These are phyloP conservation scores for Hypotaenidia philippensis DNA, from an alignment of 2,797 vertebrate species.

Conservation along the genomic window DNA sequence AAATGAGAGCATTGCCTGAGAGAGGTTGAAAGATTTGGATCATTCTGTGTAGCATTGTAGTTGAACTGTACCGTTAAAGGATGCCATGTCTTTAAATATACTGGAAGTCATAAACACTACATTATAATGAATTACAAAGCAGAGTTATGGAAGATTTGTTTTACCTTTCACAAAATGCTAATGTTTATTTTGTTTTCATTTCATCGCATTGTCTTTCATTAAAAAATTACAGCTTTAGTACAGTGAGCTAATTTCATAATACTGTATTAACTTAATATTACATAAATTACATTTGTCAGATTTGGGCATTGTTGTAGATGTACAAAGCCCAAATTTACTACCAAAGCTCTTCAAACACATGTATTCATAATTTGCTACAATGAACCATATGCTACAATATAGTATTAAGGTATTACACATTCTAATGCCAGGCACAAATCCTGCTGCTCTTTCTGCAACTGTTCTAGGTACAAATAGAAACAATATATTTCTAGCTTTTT, in stretches of 20 bases:
- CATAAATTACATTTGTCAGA: constrained; percentile 81
- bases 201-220: constrained; percentile 72
- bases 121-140: constrained; percentile 68
- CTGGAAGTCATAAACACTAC: constrained; percentile 57
- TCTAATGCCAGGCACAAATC: constrained; percentile 74
- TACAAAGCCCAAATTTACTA: constrained; percentile 79
- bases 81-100: constrained; percentile 61
- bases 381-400: constrained; percentile 70
- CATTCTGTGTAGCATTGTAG: neutral
- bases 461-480: constrained; percentile 80
- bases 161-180: constrained; percentile 78
- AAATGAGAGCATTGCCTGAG: neutral
- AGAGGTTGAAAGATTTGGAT: neutral
- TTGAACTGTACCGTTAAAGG: neutral
- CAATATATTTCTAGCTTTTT: constrained; percentile 78
- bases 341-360: constrained; percentile 74
- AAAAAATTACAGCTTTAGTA: constrained; percentile 82
- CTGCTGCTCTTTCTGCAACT: constrained; percentile 52
- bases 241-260: constrained; percentile 83
- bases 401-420: constrained; percentile 80
- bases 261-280: constrained; percentile 82
- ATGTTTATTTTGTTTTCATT: constrained; percentile 78
- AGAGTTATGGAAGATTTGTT: constrained; percentile 76
- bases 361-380: constrained; percentile 79
- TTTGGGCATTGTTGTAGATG: constrained; percentile 74